These are phyloP conservation scores for Lissocephala sabroskyi DNA, from an alignment of 2,888 invertebrate genomes.

Conservation along the genomic window DNA sequence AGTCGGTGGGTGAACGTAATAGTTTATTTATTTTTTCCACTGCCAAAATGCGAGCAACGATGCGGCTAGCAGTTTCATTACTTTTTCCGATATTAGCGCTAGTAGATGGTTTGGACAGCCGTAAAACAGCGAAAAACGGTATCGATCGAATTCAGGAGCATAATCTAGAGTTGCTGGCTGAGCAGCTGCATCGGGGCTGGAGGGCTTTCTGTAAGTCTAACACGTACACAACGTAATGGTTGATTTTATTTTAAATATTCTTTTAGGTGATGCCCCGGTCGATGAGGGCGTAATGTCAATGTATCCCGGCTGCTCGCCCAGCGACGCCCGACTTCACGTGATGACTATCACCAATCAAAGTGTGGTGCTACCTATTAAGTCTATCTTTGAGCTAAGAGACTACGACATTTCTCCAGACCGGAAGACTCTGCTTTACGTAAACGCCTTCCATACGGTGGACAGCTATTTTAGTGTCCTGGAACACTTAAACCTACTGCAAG, in stretches of 20 bases:
- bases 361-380: conserved; percentile 59
- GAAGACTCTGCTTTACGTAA: conserved; percentile 62
- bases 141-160: conserved; percentile 46
- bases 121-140: conserved; percentile 10
- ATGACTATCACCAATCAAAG: conserved; percentile 64
- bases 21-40: background rate
- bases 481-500: conserved; percentile 56
- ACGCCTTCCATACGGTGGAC: conserved; percentile 57
- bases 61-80: background rate
- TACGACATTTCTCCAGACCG: conserved; percentile 57
- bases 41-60: background rate
- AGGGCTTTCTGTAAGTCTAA: conserved; percentile 56
- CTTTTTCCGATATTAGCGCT: background rate
- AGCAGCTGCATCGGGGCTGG: conserved; percentile 57
- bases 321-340: conserved; percentile 58
- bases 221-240: background rate
- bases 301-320: conserved; percentile 63
- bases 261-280: conserved; percentile 61
- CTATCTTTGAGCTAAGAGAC: conserved; percentile 59
- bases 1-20: conserved; percentile 13
- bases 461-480: conserved; percentile 61
- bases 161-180: conserved; percentile 49
- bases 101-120: background rate
- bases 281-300: conserved; percentile 66
- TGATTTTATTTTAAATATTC: too few relatives aligned